Evolutionary conservation across 2,113 vertebrate species (phyloP), one percentile per base, ranked within the genome.

Genomic region (Xenotilapia leptura): DNA sequence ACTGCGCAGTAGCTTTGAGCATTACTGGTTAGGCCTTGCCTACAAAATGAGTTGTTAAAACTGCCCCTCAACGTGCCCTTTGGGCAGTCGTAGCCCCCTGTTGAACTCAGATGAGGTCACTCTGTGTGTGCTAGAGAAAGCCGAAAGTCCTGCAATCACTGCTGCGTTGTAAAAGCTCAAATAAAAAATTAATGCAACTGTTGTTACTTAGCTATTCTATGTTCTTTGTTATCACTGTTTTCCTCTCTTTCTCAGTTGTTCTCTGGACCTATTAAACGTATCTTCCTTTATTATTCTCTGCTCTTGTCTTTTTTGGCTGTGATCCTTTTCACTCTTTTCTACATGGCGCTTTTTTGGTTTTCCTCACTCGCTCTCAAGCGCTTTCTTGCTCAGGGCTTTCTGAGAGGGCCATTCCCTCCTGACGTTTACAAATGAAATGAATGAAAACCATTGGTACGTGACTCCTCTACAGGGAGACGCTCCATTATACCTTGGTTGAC

Each of bases 401-500:
- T 75, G 88, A 92, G 87, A 87, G 86, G 84, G 84, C 80, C 91
- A 77, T 83, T 53, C 83, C 80, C 68, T 83, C 79, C 83, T 80
- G 85, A 92, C 84, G 83, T 93, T 92, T 89, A 92, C 92, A 93
- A 93, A 93, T 93, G 88, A 93, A 94, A 95, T 90, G 86, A 91
- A 94, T 92, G 92, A 91, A 94, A 93, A 89, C 87, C 88, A 82
- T 84, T 89, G 86, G 87, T 84, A 90, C 85, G 70, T 90, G 90
- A 89, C 90, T 91, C 80, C 77, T 92, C 90, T 83, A 85, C 89
- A 90, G 87, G 90, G 88, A 88, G 86, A 93, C 42, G 90, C 91
- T 92, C 92, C 86, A 92, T 92, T 94, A 93, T 94, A 92, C 90
- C 81, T 92, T 86, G 84, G 92, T 93, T 94, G 92, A 89, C 93